Evolutionary conservation across 2,888 invertebrate genomes (phyloP).

Genomic region (Graphium colonna): DNA sequence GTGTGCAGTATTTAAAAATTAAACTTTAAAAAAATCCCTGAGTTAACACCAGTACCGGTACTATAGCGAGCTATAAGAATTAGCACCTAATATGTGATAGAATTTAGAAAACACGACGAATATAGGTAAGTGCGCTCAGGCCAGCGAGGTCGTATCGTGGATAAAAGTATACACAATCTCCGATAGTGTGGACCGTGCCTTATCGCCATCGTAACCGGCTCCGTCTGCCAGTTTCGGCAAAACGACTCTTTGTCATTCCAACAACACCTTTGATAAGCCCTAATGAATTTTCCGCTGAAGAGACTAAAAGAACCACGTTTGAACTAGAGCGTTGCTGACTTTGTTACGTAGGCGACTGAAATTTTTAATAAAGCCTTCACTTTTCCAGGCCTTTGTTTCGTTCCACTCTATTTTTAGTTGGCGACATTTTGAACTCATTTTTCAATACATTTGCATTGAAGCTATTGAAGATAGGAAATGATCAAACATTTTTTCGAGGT

Average conservation of each 20-base stretch:
- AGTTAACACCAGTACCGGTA: not conserved
- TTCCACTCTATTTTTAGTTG: not conserved
- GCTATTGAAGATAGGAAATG: too few species aligned
- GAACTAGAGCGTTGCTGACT: not conserved
- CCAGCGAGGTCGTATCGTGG: slow-evolving; percentile 33
- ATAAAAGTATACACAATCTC: slow-evolving; percentile 47
- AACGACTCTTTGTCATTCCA: slow-evolving; percentile 44
- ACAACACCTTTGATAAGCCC: slow-evolving; percentile 26
- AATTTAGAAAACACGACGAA: slow-evolving; percentile 31
- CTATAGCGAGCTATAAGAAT: not conserved
- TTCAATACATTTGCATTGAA: too few species aligned
- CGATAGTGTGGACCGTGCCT: slow-evolving; percentile 53
- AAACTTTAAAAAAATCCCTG: too few species aligned
- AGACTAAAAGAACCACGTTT: slow-evolving; percentile 5
- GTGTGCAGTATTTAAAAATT: too few species aligned
- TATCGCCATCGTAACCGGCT: slow-evolving; percentile 50
- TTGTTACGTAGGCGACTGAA: not conserved
- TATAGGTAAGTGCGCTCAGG: slow-evolving; percentile 34
- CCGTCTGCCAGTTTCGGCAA: slow-evolving; percentile 32
- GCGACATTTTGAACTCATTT: too few species aligned
- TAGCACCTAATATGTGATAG: slow-evolving; percentile 25
- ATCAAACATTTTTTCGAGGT: too few species aligned
- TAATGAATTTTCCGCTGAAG: slow-evolving; percentile 9
- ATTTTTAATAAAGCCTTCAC: not conserved
- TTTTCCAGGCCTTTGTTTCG: not conserved